A percentile compares a stretch with the other conserved stretches of the same genome.
Evolutionary conservation across 2,797 vertebrate species (phyloP).

Genomic region (Gastrophryne carolinensis): DNA sequence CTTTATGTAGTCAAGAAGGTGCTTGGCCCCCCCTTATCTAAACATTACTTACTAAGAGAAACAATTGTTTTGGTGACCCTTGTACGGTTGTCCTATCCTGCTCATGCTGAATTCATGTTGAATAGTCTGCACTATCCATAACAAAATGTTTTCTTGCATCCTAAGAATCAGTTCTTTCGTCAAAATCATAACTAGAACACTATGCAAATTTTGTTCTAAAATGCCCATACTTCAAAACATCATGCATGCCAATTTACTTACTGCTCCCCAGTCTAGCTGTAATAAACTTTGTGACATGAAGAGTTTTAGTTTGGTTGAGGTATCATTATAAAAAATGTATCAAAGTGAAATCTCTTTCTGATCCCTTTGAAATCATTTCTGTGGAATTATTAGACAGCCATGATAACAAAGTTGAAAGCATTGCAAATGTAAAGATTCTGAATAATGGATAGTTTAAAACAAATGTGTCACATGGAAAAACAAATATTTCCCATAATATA

Average conservation of each 20-base stretch:
- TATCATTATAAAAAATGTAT: conserved; percentile 7
- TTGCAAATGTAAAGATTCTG: background rate
- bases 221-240: background rate
- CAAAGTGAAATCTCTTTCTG: background rate
- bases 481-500: too few relatives aligned
- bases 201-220: background rate
- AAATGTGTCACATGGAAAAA: background rate
- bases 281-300: background rate
- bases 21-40: too few relatives aligned
- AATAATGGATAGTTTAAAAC: background rate
- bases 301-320: background rate
- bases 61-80: too few relatives aligned
- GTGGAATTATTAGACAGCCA: background rate
- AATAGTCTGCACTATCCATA: too few relatives aligned
- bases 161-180: too few relatives aligned
- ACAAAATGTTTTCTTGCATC: too few relatives aligned
- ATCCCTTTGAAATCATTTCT: conserved; percentile 14
- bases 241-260: background rate
- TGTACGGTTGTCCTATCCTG: too few relatives aligned
- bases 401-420: background rate
- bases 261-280: background rate
- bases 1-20: too few relatives aligned
- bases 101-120: too few relatives aligned
- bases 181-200: too few relatives aligned
- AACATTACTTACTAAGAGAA: too few relatives aligned